These are phyloP conservation scores for Cynopterus sphinx DNA, from an alignment of 2,797 vertebrate genomes.

Conservation along the genomic window DNA sequence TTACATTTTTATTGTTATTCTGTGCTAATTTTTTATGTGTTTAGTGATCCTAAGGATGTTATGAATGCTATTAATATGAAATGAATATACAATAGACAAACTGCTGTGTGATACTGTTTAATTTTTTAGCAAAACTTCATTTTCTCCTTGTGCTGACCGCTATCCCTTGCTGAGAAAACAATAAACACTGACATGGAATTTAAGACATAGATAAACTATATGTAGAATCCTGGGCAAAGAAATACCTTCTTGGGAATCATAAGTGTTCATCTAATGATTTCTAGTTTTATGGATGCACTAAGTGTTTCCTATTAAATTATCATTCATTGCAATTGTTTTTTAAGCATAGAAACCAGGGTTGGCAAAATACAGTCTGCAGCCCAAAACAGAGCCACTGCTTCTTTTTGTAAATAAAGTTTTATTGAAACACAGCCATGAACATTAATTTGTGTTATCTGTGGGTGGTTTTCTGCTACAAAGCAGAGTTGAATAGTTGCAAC, in stretches of 20 bases:
- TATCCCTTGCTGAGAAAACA: background rate
- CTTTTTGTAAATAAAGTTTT: background rate
- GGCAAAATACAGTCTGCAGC: background rate
- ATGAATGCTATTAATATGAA: slow-evolving; percentile 66
- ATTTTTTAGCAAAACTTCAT: background rate
- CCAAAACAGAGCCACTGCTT: background rate
- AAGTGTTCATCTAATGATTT: background rate
- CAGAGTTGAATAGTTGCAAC: background rate
- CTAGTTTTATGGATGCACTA: background rate
- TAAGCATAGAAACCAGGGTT: background rate
- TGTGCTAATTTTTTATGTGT: slow-evolving; percentile 74
- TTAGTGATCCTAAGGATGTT: slow-evolving; percentile 70
- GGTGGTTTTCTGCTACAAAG: background rate
- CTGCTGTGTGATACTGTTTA: background rate
- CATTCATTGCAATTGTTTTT: background rate
- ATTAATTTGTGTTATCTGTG: background rate
- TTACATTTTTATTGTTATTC: slow-evolving; percentile 76
- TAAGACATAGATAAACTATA: background rate
- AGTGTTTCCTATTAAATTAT: background rate
- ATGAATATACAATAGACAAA: background rate
- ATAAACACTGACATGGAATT: background rate
- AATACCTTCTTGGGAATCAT: background rate
- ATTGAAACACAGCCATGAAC: background rate
- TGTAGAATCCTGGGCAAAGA: background rate
- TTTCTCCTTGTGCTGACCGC: background rate